Percentiles rank a stretch among this genome's conserved stretches.
These are phyloP conservation scores for Lasioglossum oenotherae DNA, from an alignment of 2,888 invertebrate genomes.

Conservation along the genomic window DNA sequence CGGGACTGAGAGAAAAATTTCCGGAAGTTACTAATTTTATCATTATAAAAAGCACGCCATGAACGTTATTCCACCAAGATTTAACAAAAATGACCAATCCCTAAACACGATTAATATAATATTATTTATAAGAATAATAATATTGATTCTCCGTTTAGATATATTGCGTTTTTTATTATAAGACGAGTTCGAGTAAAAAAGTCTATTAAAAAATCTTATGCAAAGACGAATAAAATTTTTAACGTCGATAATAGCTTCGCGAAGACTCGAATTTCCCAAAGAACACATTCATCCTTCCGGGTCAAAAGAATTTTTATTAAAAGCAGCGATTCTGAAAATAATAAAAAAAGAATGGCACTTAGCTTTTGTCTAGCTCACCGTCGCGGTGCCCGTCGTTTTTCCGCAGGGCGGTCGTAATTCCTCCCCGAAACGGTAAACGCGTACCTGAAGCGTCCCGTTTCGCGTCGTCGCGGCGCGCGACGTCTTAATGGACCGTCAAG, in stretches of 20 bases:
- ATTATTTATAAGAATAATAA: neutral
- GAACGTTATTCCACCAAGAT: neutral
- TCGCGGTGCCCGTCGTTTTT: neutral
- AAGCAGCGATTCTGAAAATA: neutral
- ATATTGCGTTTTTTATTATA: neutral
- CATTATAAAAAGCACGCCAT: neutral
- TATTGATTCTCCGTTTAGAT: neutral
- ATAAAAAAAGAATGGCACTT: neutral
- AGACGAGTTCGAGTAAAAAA: neutral
- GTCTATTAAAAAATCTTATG: neutral
- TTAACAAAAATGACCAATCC: no score
- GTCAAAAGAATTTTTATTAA: neutral
- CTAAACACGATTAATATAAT: no score
- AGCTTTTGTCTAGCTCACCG: conserved; percentile 15
- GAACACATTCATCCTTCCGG: no score
- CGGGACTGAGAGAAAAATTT: neutral
- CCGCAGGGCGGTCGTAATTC: conserved; percentile 25
- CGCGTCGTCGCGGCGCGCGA: conserved; percentile 39
- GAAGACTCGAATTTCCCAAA: neutral
- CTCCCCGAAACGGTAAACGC: conserved; percentile 34
- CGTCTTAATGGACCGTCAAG: conserved; percentile 55
- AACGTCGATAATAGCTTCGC: neutral
- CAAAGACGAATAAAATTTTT: neutral
- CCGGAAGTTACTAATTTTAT: neutral
- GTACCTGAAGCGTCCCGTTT: conserved; percentile 16